These are phyloP conservation scores for Pyrochroa serraticornis DNA, from an alignment of 2,888 invertebrate species.

Conservation along the genomic window DNA sequence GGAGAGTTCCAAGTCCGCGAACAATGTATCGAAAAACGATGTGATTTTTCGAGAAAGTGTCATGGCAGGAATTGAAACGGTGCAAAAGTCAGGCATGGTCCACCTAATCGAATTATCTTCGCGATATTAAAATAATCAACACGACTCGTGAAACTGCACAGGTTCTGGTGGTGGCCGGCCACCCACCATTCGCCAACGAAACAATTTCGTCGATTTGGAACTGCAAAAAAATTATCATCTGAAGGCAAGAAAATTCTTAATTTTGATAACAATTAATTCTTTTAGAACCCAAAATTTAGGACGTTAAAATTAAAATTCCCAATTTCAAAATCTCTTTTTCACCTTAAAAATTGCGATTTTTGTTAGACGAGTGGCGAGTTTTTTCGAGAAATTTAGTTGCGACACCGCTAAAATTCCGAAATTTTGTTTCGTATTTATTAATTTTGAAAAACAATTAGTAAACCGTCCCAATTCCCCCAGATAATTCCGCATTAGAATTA, in stretches of 20 bases:
- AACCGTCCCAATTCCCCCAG: background rate
- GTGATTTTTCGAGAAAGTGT: conserved; percentile 17
- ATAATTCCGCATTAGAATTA: background rate
- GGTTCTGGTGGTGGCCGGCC: conserved; percentile 9
- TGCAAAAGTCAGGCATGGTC: conserved; percentile 19
- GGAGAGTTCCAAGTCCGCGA: conserved; percentile 13
- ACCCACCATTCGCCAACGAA: background rate
- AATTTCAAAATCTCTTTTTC: conserved; percentile 11
- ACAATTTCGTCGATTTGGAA: too few species aligned
- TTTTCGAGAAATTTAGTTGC: too few species aligned
- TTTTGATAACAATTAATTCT: too few species aligned
- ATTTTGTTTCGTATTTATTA: too few species aligned
- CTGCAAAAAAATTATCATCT: too few species aligned
- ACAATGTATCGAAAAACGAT: conserved; percentile 21
- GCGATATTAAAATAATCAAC: conserved; percentile 25
- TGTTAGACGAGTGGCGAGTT: conserved; percentile 5
- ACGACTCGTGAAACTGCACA: conserved; percentile 15
- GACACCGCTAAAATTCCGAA: too few species aligned
- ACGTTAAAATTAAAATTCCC: too few species aligned
- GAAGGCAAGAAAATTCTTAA: too few species aligned
- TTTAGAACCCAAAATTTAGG: too few species aligned
- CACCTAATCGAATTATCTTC: conserved; percentile 22
- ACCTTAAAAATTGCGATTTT: conserved; percentile 4
- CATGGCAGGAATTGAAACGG: conserved; percentile 2
- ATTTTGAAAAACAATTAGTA: too few species aligned